Evolutionary conservation across 2,113 vertebrate species (phyloP).

Genomic region (Aegotheles bennettii): DNA sequence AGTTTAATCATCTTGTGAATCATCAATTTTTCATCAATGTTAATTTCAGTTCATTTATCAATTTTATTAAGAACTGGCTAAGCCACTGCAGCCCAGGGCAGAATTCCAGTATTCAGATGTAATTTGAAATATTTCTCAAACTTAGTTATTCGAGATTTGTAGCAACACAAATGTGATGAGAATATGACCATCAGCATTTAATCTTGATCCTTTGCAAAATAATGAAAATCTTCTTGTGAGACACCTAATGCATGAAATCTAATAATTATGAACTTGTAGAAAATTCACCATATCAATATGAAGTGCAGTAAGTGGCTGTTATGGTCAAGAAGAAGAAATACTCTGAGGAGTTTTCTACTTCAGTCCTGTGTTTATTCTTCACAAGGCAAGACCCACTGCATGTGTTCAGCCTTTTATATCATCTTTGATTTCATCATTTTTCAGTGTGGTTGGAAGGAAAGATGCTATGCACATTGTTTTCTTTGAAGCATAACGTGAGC

Average conservation of each 20-base stretch:
- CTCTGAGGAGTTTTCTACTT: background rate
- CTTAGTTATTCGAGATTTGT: background rate
- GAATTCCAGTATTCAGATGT: background rate
- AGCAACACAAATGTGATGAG: background rate
- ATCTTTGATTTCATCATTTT: background rate
- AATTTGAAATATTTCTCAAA: background rate
- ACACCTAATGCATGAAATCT: background rate
- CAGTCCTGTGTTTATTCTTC: background rate
- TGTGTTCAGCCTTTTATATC: background rate
- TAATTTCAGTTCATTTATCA: background rate
- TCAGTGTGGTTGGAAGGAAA: background rate
- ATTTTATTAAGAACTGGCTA: background rate
- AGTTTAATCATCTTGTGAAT: background rate
- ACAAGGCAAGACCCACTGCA: background rate
- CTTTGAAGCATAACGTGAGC: background rate
- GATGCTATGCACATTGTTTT: background rate
- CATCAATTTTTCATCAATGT: background rate
- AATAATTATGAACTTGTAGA: background rate
- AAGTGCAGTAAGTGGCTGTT: background rate
- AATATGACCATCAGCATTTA: background rate
- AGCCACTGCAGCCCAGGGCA: background rate
- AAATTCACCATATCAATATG: background rate
- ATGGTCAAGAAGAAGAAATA: background rate
- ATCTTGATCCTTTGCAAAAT: background rate
- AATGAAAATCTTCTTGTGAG: background rate